Evolutionary conservation across 2,113 vertebrate genomes (phyloP), one percentile per base, ranked within the genome.

Genomic region (Channa argus): DNA sequence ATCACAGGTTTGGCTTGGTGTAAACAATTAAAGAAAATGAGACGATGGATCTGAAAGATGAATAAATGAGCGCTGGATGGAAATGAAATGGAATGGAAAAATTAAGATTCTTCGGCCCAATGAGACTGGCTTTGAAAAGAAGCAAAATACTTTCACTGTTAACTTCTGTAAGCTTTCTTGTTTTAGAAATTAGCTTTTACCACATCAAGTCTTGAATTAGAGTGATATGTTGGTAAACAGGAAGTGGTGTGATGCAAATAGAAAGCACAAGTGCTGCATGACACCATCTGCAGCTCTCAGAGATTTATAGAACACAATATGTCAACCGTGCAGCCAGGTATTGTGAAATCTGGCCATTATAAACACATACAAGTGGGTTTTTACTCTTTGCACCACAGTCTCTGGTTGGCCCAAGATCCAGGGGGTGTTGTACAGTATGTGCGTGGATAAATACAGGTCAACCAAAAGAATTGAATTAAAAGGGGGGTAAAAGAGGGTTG

Each of bases 261-360:
- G 73, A 83, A 84, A 90, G 87, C 77, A 79, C 71, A 64, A 52
- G 52, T 44, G 39, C 75, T 47, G 62, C 60, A 15, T 37, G 74
- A 80, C 74, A 63, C 54, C 82, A 45, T 69, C 67, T 38, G 60
- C 59, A 70, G 61, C 52, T 85, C 52, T 80, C 50, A 52, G 61
- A 72, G 51, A 39, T 55, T 58, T n/a, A 59, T 50, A 77, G 77
- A 58, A 5, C 13, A 87, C 53, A 70, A 66, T 71, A 78, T 53
- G 63, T 69, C 61, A 64, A 82, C 71, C 65, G 61, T 72, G 78
- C 65, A 80, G 75, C 79, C 75, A 65, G 68, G 38, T 53, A 12
- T 49, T 58, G 65, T 68, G 53, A 41, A 58, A 45, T 61, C 62
- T 60, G 59, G 63, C 63, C 74, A 44, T 46, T 70, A 80, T 37